Percentiles rank a stretch among this genome's conserved stretches.
phyloP scores from a whole-genome alignment of 2,888 invertebrate genomes.

The Petrolisthes cinctipes region DNA sequence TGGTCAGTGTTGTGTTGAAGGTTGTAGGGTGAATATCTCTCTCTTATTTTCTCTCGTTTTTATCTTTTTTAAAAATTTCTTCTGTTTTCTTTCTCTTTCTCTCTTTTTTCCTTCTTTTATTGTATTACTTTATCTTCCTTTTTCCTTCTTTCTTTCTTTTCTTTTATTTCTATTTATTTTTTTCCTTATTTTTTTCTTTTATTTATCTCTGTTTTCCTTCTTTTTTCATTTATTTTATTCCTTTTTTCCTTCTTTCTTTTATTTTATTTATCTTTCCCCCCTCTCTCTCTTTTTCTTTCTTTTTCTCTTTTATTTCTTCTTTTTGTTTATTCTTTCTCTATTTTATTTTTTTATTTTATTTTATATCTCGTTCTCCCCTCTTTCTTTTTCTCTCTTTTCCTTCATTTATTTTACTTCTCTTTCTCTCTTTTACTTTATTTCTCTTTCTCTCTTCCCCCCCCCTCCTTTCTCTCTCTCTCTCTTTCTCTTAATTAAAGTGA shows the following conservation, averaged over 20 bases:
- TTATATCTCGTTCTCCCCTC: not conserved
- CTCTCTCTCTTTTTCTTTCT: constrained; percentile 16
- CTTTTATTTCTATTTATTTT: not conserved
- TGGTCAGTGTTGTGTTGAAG: no score
- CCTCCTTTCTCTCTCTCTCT: not conserved
- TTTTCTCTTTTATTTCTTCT: not conserved
- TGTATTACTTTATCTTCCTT: no score
- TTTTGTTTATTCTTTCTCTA: not conserved
- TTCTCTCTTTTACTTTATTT: not conserved
- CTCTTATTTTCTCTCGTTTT: no score
- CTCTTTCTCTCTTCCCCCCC: not conserved
- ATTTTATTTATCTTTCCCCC: not conserved
- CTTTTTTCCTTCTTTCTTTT: not conserved
- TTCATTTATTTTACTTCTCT: no score
- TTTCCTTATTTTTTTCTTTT: not conserved
- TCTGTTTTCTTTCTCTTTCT: no score
- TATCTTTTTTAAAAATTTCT: no score
- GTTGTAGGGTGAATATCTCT: no score
- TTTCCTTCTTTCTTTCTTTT: not conserved
- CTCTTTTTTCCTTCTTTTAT: no score
- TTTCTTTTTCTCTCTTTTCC: not conserved
- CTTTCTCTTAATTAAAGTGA: no score
- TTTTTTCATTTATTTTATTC: no score
- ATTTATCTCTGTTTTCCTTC: not conserved
- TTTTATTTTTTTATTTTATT: not conserved